phyloP scores from a whole-genome alignment of 2,888 invertebrate genomes.

The Silvanus unidentatus region DNA sequence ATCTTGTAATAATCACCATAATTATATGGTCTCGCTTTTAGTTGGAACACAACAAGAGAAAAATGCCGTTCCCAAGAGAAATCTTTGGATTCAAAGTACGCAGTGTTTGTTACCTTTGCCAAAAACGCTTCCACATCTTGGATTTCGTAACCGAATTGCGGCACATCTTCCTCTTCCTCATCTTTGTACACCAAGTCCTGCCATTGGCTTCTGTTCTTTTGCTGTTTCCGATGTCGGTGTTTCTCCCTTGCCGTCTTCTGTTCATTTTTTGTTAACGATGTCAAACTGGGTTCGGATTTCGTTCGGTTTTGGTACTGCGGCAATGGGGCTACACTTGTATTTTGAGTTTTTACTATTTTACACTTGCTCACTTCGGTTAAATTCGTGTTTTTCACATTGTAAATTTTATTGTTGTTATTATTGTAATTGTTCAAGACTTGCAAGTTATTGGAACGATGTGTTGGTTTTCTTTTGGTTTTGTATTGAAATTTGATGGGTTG shows the following conservation, averaged over 20 bases:
- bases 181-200: slow-evolving; percentile 8
- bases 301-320: slow-evolving; percentile 27
- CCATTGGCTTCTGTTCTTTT: slow-evolving; percentile 13
- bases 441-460: slow-evolving; percentile 16
- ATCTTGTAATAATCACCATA: no score
- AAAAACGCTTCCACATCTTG: slow-evolving; percentile 73
- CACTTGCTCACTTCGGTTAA: slow-evolving; percentile 25
- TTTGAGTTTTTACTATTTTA: slow-evolving; percentile 20
- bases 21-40: no score
- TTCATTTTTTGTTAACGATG: slow-evolving; percentile 46
- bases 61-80: no score
- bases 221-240: slow-evolving; percentile 47
- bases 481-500: slow-evolving; percentile 47
- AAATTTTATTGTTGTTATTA: slow-evolving; percentile 6
- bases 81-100: no score
- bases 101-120: slow-evolving; percentile 67
- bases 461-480: slow-evolving; percentile 36
- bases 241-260: no score
- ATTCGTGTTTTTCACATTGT: slow-evolving; percentile 22
- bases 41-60: no score
- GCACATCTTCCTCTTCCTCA: slow-evolving; percentile 35
- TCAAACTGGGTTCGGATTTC: slow-evolving; percentile 50
- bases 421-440: slow-evolving; percentile 17
- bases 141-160: slow-evolving; percentile 70
- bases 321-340: neutral